Evolutionary conservation across 2,797 vertebrate genomes (phyloP).

Genomic region (Calcarius lapponicus): DNA sequence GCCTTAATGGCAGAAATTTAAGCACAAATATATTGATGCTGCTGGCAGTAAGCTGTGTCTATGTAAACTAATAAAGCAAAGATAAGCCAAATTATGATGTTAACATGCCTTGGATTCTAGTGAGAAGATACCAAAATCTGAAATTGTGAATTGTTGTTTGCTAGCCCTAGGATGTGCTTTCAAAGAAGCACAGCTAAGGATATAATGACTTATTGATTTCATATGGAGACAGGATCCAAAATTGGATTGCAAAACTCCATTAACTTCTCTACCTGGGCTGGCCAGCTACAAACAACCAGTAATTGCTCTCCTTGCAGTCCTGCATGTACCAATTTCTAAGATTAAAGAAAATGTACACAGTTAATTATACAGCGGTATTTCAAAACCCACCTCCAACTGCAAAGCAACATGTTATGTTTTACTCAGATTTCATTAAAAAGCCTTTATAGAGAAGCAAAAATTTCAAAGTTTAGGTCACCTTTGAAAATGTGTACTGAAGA

Average conservation of each 20-base stretch:
- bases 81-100: not conserved
- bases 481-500: not conserved
- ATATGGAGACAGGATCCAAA: conserved; percentile 25
- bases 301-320: conserved; percentile 43
- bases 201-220: not conserved
- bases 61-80: not conserved
- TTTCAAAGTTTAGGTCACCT: not conserved
- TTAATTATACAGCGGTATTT: not conserved
- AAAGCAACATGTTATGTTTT: not conserved
- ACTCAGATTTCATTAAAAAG: not conserved
- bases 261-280: conserved; percentile 62
- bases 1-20: not conserved
- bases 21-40: not conserved
- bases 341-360: not conserved
- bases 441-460: not conserved
- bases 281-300: conserved; percentile 57
- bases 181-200: not conserved
- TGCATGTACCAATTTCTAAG: conserved; percentile 48
- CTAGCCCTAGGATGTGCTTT: not conserved
- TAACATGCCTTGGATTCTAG: not conserved
- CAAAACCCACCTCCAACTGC: not conserved
- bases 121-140: not conserved
- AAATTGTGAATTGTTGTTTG: not conserved
- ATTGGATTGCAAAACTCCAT: conserved; percentile 67
- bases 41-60: not conserved